Conservation (phyloP, 2,797 vertebrate genomes). For the Eulemur mongoz region DNA sequence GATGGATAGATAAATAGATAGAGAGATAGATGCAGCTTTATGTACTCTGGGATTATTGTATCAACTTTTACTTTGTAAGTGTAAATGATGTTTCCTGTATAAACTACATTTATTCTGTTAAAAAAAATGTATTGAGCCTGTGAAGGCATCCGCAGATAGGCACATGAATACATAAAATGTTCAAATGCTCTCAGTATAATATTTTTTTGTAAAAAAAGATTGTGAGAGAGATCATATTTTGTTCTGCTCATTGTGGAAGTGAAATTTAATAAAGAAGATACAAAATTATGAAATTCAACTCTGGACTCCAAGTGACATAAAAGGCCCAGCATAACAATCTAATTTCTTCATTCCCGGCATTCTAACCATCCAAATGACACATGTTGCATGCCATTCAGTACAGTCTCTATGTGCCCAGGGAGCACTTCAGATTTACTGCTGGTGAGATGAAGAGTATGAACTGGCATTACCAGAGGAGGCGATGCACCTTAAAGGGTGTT, state of each 20-base stretch:
- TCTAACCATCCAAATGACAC: background rate
- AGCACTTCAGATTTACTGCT: background rate
- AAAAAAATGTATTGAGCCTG: background rate
- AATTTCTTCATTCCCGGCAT: background rate
- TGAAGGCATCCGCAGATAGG: background rate
- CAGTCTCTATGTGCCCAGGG: background rate
- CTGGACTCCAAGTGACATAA: background rate
- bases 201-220: background rate
- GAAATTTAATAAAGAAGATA: slow-evolving; percentile 18
- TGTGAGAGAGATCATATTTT: slow-evolving; percentile 57
- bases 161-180: background rate
- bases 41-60: background rate
- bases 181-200: background rate
- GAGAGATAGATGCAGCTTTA: background rate
- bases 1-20: background rate
- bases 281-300: slow-evolving; percentile 4
- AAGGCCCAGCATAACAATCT: background rate
- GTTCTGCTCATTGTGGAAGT: background rate
- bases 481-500: background rate
- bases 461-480: background rate
- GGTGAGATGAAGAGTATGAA: background rate
- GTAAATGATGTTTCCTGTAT: background rate
- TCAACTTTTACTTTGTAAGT: background rate
- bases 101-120: background rate
- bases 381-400: background rate